These are phyloP conservation scores for Muscina levida DNA, from an alignment of 2,888 invertebrate genomes.

Conservation along the genomic window DNA sequence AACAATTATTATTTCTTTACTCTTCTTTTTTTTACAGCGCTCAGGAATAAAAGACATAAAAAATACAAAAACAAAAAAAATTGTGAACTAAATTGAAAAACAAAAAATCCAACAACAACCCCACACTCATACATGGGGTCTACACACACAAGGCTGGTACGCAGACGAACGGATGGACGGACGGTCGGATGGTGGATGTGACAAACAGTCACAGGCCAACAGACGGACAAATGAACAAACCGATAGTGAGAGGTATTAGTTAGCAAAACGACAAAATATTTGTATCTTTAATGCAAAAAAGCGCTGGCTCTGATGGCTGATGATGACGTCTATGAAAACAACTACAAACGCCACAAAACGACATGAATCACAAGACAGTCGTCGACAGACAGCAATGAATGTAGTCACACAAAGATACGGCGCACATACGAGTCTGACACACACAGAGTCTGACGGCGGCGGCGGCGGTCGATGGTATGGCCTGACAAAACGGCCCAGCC, in stretches of 20 bases:
- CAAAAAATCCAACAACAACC: constrained; percentile 34
- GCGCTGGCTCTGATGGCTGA: no score
- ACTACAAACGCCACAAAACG: constrained; percentile 46
- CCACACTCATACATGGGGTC: constrained; percentile 24
- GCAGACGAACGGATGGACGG: not conserved
- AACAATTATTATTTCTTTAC: constrained; percentile 28
- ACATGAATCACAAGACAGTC: constrained; percentile 37
- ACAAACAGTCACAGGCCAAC: constrained; percentile 24
- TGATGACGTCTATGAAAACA: not conserved
- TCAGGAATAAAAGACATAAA: not conserved
- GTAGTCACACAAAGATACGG: constrained; percentile 5
- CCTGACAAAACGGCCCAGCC: constrained; percentile 50
- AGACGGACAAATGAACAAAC: constrained; percentile 1
- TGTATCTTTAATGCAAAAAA: constrained; percentile 45
- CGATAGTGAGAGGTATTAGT: constrained; percentile 28
- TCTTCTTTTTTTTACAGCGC: constrained; percentile 20
- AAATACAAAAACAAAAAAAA: constrained; percentile 36
- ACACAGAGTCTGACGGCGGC: constrained; percentile 16
- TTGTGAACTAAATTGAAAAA: constrained; percentile 57
- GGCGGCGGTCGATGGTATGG: not conserved
- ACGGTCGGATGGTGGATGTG: not conserved
- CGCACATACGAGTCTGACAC: constrained; percentile 42
- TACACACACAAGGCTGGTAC: constrained; percentile 15
- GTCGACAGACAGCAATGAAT: not conserved
- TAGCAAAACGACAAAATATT: constrained; percentile 49